Evolutionary conservation across 2,888 invertebrate genomes (phyloP), one percentile per base, ranked within the genome.

Genomic region (Poecilus cupreus): DNA sequence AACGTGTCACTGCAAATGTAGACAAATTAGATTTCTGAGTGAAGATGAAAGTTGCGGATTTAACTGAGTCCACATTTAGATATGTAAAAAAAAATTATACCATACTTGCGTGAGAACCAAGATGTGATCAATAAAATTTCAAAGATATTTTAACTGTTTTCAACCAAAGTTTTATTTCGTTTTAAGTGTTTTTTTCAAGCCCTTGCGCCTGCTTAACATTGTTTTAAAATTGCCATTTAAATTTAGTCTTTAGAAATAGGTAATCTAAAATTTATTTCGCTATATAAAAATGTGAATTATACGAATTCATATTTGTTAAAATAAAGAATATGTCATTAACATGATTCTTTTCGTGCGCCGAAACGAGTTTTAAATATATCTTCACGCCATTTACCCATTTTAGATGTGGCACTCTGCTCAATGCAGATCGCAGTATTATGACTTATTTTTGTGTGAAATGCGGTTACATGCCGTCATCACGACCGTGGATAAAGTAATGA

Each of bases 131-230:
- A 79, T 68, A 79, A 79, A 79, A 79, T 79, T 79, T 79, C 79
- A 79, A 79, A 79, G 79, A 79, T 79, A 79, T 79, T 79, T 79
- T 79, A 79, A 79, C 78, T 79, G 79, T 68, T 79, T 79, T 79
- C 49, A 76, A 76, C 26, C n/a, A 20, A 68, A 10, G 79, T 79
- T 79, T 79, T 70, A 79, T 79, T 79, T 79, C 76, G 57, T 74
- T 43, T 26, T 32, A 32, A 2, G 32, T 32, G 32, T 8, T 32
- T 32, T 32, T 32, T 32, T 32, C 43, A 43, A 43, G 13, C 43
- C 43, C 13, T 43, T 11, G n/a, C n/a, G n/a, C n/a, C n/a, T 51
- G 10, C 51, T 22, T 57, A 57, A 11, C 6, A 11, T 16, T 49
- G 6, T 49, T 49, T 49, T 49, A 49, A 8, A 46, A 49, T 49